phyloP scores from a whole-genome alignment of 2,113 vertebrate species.

The Alligator mississippiensis region DNA sequence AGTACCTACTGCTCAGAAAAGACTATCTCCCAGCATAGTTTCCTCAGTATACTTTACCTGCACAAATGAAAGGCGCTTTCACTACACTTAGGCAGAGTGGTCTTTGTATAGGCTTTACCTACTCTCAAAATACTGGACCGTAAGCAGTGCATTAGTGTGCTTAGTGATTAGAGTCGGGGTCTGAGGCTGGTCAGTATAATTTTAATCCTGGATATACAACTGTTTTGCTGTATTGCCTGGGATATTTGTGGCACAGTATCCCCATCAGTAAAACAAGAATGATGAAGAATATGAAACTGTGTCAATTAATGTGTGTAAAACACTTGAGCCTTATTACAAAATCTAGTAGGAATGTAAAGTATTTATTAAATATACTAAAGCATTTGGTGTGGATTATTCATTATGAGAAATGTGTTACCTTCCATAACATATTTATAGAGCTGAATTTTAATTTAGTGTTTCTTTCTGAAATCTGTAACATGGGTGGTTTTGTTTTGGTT shows the following conservation, averaged over 20 bases:
- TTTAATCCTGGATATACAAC: neutral
- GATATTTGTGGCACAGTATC: neutral
- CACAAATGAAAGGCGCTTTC: neutral
- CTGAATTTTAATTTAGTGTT: slow-evolving; percentile 22
- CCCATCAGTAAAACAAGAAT: neutral
- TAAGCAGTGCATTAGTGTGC: neutral
- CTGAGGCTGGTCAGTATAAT: neutral
- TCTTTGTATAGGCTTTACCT: neutral
- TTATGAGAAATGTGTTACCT: neutral
- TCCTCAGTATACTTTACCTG: neutral
- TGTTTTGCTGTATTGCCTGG: neutral
- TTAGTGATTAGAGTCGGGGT: neutral
- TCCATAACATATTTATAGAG: neutral
- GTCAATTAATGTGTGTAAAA: neutral
- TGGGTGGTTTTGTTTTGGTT: neutral
- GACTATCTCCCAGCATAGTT: neutral
- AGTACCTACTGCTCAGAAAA: neutral
- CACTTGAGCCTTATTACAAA: neutral
- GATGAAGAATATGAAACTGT: neutral
- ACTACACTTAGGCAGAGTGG: accelerated
- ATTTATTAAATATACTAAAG: neutral
- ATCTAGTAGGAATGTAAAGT: neutral
- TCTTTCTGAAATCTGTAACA: slow-evolving; percentile 27
- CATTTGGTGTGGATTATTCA: neutral
- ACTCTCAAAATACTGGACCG: neutral